phyloP scores from a whole-genome alignment of 2,888 invertebrate genomes.

The Andricus curvator region DNA sequence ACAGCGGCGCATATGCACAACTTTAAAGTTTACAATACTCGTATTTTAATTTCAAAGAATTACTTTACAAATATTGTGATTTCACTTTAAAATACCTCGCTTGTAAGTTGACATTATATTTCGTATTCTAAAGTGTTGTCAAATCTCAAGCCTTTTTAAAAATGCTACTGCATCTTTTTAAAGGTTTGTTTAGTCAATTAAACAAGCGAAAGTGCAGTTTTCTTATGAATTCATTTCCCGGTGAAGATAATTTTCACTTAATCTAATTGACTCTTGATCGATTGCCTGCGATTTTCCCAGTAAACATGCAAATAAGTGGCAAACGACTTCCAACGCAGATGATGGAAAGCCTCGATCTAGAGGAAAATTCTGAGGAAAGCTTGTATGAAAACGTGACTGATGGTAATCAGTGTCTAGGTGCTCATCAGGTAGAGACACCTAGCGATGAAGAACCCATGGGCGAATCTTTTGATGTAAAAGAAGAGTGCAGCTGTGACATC shows the following conservation, averaged over 20 bases:
- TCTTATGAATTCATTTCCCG: background rate
- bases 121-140: too few relatives aligned
- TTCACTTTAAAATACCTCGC: too few relatives aligned
- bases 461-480: background rate
- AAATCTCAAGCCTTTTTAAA: too few relatives aligned
- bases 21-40: too few relatives aligned
- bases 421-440: background rate
- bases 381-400: background rate
- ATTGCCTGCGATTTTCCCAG: background rate
- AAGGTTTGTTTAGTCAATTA: background rate
- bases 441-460: conserved; percentile 15
- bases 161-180: background rate
- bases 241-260: too few relatives aligned
- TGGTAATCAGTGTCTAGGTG: background rate
- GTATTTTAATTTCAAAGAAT: too few relatives aligned
- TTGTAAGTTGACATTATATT: too few relatives aligned
- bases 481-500: conserved; percentile 7
- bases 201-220: background rate
- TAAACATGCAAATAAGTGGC: background rate
- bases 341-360: background rate
- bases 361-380: background rate
- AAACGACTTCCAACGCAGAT: background rate
- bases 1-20: too few relatives aligned
- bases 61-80: too few relatives aligned
- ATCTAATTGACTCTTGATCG: background rate